Evolutionary conservation across 2,888 invertebrate genomes (phyloP), one percentile per base, ranked within the genome.

Genomic region (Platycheirus albimanus): DNA sequence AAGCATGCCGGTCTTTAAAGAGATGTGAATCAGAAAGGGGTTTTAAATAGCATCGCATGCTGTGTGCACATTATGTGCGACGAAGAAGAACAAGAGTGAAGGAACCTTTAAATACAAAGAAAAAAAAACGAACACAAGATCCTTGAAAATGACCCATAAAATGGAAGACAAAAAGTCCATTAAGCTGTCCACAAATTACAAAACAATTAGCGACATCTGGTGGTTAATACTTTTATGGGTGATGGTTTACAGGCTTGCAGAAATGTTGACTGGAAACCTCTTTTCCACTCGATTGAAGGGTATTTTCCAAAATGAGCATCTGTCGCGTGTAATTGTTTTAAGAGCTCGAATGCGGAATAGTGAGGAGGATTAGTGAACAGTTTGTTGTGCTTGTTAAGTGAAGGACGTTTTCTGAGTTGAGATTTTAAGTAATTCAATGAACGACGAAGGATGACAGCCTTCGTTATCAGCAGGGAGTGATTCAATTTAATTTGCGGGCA

Each of bases 191-290:
- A 70, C 80, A 76, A 81, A 81, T 76, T 81, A 70, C 76, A 52
- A 66, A 81, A 52, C 76, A 81, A 81, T 81, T 76, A 81, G 80
- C 76, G 80, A 76, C 80, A 81, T 81, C 80, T 81, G 80, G 71
- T 58, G 58, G 64, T 52, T 28, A 71, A 61, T 63, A 43, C 24
- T 61, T 45, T 63, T 64, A 75, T 70, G 64, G 28, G 13, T 30
- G 63, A 11, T n/a, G n/a, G n/a, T n/a, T 20, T 33, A 8, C 30
- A 4, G 30, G 8, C 30, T 66, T 54, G 56, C 24, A 54, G 4
- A 17, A 61, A 61, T 36, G n/a, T 20, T 24, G 17, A 30, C 10
- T 3, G 24, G 15, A 10, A 24, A 17, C 43, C 4, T 15, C 28
- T 33, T 6, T 10, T 28, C 41, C 19, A 51, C 20, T 33, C 36